Percentiles rank a stretch among this genome's conserved stretches.
Conservation (phyloP, 64 coral and sea anemone species). For the Stichodactyla helianthus region DNA sequence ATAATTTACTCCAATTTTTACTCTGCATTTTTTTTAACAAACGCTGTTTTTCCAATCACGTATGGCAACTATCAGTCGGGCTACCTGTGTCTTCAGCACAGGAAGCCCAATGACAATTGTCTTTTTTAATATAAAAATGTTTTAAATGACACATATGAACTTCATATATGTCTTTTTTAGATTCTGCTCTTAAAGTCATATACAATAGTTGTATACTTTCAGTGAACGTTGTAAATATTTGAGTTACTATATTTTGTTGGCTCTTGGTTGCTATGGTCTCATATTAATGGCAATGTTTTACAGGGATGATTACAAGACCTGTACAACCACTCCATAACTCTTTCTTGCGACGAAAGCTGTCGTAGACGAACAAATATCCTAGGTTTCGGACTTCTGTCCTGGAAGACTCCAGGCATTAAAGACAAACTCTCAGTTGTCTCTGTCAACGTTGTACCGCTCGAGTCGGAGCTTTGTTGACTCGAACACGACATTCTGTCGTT, state of each 20-base stretch:
- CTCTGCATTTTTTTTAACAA: too few relatives aligned
- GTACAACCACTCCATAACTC: conserved; percentile 54
- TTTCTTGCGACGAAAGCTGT: conserved; percentile 47
- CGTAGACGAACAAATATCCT: conserved; percentile 65
- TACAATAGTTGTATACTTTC: not conserved
- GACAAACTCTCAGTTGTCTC: conserved; percentile 45
- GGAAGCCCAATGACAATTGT: not conserved
- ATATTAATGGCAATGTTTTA: conserved; percentile 49
- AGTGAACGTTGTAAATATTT: not conserved
- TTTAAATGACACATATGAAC: not conserved
- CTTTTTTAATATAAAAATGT: not conserved
- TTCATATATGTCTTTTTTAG: not conserved
- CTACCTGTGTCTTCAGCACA: not conserved
- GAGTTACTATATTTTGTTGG: not conserved
- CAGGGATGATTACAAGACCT: conserved; percentile 47
- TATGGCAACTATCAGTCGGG: not conserved
- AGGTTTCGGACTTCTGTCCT: conserved; percentile 45
- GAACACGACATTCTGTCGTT: not conserved
- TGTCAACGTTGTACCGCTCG: not conserved
- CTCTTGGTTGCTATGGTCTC: conserved; percentile 19
- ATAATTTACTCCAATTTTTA: too few relatives aligned
- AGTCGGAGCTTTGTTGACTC: not conserved
- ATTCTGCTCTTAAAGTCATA: not conserved
- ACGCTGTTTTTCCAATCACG: too few relatives aligned
- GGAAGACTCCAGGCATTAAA: conserved; percentile 49